Base-by-base conservation (phyloP, 2,888 invertebrate species). In the Drosophila dives region DNA sequence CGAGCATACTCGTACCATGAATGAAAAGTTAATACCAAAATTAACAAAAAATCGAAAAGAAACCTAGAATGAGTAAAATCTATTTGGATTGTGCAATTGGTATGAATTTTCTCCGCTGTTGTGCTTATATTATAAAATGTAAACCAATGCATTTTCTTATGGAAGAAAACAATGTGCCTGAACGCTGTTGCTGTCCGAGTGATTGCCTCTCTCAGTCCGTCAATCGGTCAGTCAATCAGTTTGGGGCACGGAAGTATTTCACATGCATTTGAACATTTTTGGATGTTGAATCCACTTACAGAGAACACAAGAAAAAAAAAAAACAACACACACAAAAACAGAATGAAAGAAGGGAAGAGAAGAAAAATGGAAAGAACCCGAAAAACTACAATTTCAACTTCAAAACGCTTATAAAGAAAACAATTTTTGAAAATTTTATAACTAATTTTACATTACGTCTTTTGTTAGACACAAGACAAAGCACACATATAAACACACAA, bases 301-400 rank as follows among this genome's bases (percentile, higher is more conserved):
- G 34, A 65, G 45, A 64, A 50, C 45, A 36, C 59, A 61, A 34
- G 53, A 68, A 64, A 66, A 32, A 34, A 66, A 48, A 62, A 60
- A 36, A 36, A 42, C 38, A 54, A 4, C 7, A 49, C 23, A 61
- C 11, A 59, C 50, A 64, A 63, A 26, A 45, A 36, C 4, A 70
- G 48, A 71, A 51, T 34, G 34, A 59, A 71, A 60, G 20, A 38
- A 58, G 55, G 49, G 55, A 62, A 26, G 36, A 36, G 56, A 45
- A 32, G 45, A 26, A 58, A 72, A 56, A 20, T 26, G 36, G 49
- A 49, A 56, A 11, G 49, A 77, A 77, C 67, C 73, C 75, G 77
- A 78, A 77, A 85, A 82, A 89, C 77, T 89, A 87, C 89, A 88
- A 88, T 89, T 87, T 90, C 86, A 89, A 90, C 88, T 88, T 87